phyloP scores from a whole-genome alignment of 2,113 vertebrate genomes.

The Pollimyrus isidori region DNA sequence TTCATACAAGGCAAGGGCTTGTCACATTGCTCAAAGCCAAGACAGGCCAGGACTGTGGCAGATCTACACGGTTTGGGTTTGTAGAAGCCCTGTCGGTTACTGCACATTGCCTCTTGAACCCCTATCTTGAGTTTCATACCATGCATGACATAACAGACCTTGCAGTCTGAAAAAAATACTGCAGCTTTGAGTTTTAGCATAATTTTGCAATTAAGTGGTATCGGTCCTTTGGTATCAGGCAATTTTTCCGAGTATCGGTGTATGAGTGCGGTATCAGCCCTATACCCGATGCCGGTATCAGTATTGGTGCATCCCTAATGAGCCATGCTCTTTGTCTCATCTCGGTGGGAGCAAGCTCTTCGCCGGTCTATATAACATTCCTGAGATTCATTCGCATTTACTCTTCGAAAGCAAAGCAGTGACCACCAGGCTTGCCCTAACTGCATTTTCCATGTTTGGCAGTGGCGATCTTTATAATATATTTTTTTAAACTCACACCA shows the following conservation, averaged over 20 bases:
- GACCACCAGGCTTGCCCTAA: background rate
- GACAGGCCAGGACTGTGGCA: background rate
- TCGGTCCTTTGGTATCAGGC: too few species aligned
- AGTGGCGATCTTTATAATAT: background rate
- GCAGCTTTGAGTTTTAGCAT: too few species aligned
- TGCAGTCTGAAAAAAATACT: too few species aligned
- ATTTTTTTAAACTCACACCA: background rate
- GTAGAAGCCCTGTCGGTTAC: background rate
- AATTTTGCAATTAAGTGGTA: too few species aligned
- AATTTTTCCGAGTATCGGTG: too few species aligned
- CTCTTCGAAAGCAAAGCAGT: background rate
- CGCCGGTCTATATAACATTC: background rate
- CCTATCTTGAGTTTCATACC: background rate
- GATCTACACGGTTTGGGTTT: background rate
- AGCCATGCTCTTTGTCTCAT: background rate
- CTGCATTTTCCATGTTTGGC: background rate
- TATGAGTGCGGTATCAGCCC: too few species aligned
- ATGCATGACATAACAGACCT: background rate
- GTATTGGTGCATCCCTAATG: too few species aligned
- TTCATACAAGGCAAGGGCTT: background rate
- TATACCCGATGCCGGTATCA: too few species aligned
- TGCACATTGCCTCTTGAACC: background rate
- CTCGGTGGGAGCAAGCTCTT: background rate
- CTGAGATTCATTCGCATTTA: background rate
- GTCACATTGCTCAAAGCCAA: background rate